phyloP scores from a whole-genome alignment of 2,113 vertebrate genomes.

The Scomber colias region DNA sequence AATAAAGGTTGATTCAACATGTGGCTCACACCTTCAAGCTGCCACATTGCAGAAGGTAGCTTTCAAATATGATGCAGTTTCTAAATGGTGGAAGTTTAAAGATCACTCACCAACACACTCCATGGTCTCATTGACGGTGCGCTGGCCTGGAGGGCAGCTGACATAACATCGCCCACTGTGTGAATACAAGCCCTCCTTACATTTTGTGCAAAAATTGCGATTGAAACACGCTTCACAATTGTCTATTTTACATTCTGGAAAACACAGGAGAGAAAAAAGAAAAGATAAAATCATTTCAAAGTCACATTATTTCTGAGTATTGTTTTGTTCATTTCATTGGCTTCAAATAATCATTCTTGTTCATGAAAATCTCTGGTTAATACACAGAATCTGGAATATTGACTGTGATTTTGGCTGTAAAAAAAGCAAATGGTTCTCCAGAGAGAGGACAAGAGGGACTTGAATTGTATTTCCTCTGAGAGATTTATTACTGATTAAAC shows the following conservation, averaged over 20 bases:
- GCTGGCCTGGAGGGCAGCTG: slow-evolving; percentile 91
- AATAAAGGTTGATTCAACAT: not conserved
- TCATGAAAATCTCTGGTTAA: not conserved
- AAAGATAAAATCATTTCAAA: slow-evolving; percentile 19
- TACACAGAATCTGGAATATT: slow-evolving; percentile 19
- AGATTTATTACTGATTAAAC: slow-evolving; percentile 69
- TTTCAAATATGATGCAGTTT: not conserved
- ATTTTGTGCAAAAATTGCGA: slow-evolving; percentile 99
- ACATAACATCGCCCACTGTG: slow-evolving; percentile 94
- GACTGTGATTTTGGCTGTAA: slow-evolving; percentile 2
- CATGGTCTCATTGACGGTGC: slow-evolving; percentile 90
- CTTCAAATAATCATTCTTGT: not conserved
- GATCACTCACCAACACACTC: slow-evolving; percentile 93
- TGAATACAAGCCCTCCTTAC: slow-evolving; percentile 96
- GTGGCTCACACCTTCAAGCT: slow-evolving; percentile 1
- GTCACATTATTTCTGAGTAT: slow-evolving; percentile 18
- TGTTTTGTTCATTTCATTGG: not conserved
- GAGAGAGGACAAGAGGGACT: slow-evolving; percentile 29
- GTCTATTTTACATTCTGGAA: slow-evolving; percentile 97
- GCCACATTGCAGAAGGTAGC: not conserved
- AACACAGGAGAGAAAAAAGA: slow-evolving; percentile 68
- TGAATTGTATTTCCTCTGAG: slow-evolving; percentile 50
- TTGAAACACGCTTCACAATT: slow-evolving; percentile 99
- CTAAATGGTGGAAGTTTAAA: slow-evolving; percentile 24
- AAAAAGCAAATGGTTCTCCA: slow-evolving; percentile 21